Percentiles rank a stretch among this genome's conserved stretches.
Evolutionary conservation across 2,113 vertebrate genomes (phyloP).

Genomic region (Aviceda subcristata): DNA sequence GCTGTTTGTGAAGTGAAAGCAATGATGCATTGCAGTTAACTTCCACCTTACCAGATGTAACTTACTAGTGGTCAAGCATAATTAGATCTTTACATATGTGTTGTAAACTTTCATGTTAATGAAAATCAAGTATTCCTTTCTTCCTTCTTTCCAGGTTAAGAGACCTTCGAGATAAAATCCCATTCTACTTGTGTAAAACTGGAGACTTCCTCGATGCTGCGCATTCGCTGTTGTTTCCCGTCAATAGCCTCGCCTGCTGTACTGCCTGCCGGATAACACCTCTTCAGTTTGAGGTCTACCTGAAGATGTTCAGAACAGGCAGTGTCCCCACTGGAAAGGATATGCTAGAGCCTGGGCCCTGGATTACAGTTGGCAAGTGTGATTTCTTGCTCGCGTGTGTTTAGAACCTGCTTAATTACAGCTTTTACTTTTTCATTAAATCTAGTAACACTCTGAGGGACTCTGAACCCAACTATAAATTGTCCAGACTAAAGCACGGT

Average conservation of each 20-base stretch:
- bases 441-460: not conserved
- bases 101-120: not conserved
- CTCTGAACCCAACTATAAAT: not conserved
- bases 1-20: not conserved
- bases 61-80: not conserved
- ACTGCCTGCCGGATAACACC: slow-evolving; percentile 6
- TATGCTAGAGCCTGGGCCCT: not conserved
- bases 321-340: slow-evolving; percentile 22
- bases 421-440: not conserved
- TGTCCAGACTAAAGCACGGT: not conserved
- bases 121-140: not conserved
- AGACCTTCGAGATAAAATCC: slow-evolving; percentile 31
- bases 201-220: slow-evolving; percentile 33
- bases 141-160: slow-evolving; percentile 1
- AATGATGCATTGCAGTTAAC: not conserved
- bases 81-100: not conserved
- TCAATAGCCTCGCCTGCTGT: slow-evolving; percentile 6
- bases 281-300: slow-evolving; percentile 31
- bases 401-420: not conserved
- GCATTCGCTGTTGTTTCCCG: not conserved
- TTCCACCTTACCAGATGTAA: not conserved
- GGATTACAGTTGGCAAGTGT: slow-evolving; percentile 39
- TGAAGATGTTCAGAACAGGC: slow-evolving; percentile 60
- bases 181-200: slow-evolving; percentile 59
- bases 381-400: not conserved